A percentile compares a stretch with the other conserved stretches of the same genome.
These are phyloP conservation scores for Hoplodrina blanda DNA, from an alignment of 2,888 invertebrate species.

Conservation along the genomic window DNA sequence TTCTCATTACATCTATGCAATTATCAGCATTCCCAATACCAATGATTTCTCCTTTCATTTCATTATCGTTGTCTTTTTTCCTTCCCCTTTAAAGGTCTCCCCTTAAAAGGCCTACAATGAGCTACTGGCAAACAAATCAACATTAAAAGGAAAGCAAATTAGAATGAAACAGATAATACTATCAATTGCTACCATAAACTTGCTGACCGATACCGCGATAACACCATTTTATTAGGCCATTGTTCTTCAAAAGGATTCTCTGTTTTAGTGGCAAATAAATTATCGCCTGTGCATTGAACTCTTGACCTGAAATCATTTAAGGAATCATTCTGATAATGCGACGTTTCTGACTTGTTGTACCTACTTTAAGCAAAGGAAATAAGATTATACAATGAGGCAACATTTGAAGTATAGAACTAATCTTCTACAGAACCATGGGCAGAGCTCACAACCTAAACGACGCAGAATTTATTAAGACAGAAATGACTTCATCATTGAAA, in stretches of 20 bases:
- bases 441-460: no score
- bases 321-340: constrained; percentile 41
- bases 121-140: constrained; percentile 42
- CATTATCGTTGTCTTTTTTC: background rate
- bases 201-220: constrained; percentile 63
- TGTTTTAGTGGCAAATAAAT: constrained; percentile 57
- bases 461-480: no score
- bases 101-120: constrained; percentile 52
- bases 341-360: constrained; percentile 23
- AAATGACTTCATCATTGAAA: no score
- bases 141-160: constrained; percentile 60
- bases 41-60: background rate
- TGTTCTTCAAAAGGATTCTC: constrained; percentile 65
- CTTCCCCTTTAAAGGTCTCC: background rate
- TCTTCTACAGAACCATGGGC: no score
- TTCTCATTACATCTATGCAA: background rate
- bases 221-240: constrained; percentile 65
- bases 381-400: no score
- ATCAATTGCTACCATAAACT: constrained; percentile 62
- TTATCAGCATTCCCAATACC: background rate
- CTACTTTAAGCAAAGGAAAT: background rate
- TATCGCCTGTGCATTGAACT: constrained; percentile 61
- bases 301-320: constrained; percentile 61
- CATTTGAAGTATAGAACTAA: no score
- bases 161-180: constrained; percentile 55